Percentiles rank a stretch among this genome's conserved stretches.
Conservation (phyloP, 1,140 invertebrate species). For the Cyphomyrmex costatus region DNA sequence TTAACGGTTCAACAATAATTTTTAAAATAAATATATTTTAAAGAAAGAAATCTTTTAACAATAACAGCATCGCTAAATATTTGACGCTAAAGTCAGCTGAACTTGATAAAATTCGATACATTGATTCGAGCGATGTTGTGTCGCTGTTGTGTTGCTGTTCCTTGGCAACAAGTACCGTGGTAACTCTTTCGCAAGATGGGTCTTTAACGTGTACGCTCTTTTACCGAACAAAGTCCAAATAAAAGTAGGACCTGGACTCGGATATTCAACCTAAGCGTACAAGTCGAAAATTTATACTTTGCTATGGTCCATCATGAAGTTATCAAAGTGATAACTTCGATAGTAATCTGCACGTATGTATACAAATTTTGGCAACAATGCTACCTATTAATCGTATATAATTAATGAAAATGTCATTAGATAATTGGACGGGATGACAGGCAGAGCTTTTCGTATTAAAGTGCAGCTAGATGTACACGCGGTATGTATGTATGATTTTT, state of each 20-base stretch:
- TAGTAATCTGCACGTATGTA: not conserved
- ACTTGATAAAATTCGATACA: constrained; percentile 40
- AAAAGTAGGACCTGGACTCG: not conserved
- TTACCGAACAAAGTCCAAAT: not conserved
- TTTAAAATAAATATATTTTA: not conserved
- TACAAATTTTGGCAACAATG: not conserved
- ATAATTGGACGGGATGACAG: constrained; percentile 76
- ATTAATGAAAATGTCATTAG: constrained; percentile 42
- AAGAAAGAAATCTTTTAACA: not conserved
- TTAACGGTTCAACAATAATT: not conserved
- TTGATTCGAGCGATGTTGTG: constrained; percentile 73
- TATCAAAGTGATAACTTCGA: too few species aligned
- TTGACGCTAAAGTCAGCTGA: not conserved
- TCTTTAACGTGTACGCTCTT: not conserved
- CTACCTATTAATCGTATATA: constrained; percentile 3
- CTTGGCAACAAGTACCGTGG: constrained; percentile 74
- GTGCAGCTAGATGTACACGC: constrained; percentile 84
- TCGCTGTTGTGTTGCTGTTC: constrained; percentile 73
- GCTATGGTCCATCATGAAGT: not conserved
- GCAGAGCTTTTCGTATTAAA: constrained; percentile 84
- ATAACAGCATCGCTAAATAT: too few species aligned
- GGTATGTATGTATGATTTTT: constrained; percentile 75
- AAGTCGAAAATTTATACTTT: not conserved
- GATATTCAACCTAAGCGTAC: not conserved
- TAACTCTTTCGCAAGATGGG: constrained; percentile 27